Evolutionary conservation across 2,888 invertebrate genomes (phyloP), one percentile per base, ranked within the genome.

Genomic region (Dioctria rufipes): DNA sequence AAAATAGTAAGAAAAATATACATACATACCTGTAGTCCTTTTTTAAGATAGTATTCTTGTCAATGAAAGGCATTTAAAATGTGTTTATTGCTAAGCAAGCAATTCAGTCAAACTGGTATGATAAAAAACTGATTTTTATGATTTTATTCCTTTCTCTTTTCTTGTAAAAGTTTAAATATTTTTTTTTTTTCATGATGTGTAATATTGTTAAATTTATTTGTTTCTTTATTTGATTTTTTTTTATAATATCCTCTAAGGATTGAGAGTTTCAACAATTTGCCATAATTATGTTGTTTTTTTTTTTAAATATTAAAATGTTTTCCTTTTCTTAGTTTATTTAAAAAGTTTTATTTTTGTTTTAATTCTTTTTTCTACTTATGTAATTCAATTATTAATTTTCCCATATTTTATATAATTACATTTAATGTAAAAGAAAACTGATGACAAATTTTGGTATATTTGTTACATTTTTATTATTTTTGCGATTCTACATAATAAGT

Each of bases 61-160:
- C 69, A n/a, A 69, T 69, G 37, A 51, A 51, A 51, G 49, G 51
- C 69, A 69, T 69, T 69, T 69, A 73, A 73, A 73, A 39, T 60
- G 54, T 73, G 60, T 73, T 73, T 58, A 73, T 73, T 73, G 73
- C 73, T 73, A 73, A 73, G 60, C 73, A 73, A 73, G 39, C 5
- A 46, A 5, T 11, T 42, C 58, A 60, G 73, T 60, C 60, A 73
- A 73, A 73, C 60, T 73, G 54, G 58, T 73, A 69, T 6, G 13
- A 69, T 51, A 49, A 69, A 37, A 46, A 25, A 73, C 37, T 73
- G 58, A 73, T 69, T 51, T 69, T 39, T 67, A 67, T 11, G 43
- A 69, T 13, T 39, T 25, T 51, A 9, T 69, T 69, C 69, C 6
- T 37, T 65, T 65, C 65, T 8, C 11, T 40, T 65, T 39, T 40